phyloP scores from a whole-genome alignment of 2,797 vertebrate genomes.

The Micromesistius poutassou region DNA sequence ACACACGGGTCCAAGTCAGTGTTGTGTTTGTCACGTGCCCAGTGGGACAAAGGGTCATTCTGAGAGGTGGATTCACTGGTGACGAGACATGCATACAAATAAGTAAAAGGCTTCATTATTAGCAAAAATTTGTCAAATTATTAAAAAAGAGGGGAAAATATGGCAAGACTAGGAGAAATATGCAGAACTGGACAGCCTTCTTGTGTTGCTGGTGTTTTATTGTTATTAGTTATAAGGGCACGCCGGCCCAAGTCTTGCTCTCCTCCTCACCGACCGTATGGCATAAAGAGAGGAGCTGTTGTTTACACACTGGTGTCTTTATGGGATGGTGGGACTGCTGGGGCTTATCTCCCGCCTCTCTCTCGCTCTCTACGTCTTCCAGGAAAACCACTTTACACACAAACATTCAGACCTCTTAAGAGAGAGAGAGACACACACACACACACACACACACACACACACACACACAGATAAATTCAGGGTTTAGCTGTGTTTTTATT shows the following conservation, averaged over 20 bases:
- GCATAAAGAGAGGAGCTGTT: neutral
- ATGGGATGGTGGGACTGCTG: neutral
- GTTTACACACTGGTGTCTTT: neutral
- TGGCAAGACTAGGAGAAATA: no score
- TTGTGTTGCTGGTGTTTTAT: no score
- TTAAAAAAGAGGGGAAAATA: no score
- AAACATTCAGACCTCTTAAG: conserved; percentile 18
- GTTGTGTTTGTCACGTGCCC: neutral
- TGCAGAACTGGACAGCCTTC: no score
- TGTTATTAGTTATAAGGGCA: no score
- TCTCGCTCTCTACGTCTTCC: neutral
- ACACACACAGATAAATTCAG: neutral
- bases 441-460: no score
- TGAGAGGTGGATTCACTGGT: no score
- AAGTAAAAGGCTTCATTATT: no score
- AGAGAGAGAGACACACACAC: neutral
- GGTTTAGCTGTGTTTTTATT: conserved; percentile 1
- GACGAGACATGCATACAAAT: no score
- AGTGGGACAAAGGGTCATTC: no score
- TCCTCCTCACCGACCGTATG: neutral
- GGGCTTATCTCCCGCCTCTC: neutral
- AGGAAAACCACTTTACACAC: conserved; percentile 14
- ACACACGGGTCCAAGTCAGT: neutral
- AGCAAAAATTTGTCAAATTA: no score
- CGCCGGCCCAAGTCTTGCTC: no score